phyloP scores from a whole-genome alignment of 2,113 vertebrate genomes.

The Hypanus sabinus region DNA sequence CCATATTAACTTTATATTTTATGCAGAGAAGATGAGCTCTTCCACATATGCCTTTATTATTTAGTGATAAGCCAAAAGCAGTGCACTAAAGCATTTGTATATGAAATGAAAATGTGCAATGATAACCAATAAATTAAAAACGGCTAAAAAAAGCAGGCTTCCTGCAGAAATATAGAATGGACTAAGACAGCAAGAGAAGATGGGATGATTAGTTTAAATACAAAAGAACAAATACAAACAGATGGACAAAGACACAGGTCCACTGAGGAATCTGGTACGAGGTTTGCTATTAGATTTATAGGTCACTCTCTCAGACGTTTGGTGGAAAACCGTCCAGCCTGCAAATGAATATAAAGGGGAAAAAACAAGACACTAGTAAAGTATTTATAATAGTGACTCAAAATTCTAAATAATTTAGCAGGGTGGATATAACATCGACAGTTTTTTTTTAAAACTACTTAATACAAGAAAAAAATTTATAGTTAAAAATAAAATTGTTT shows the following conservation, averaged over 20 bases:
- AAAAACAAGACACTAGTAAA: constrained; percentile 80
- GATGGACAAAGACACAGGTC: constrained; percentile 99
- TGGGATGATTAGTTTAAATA: constrained; percentile 65
- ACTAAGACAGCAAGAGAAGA: constrained; percentile 68
- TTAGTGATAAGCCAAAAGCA: constrained; percentile 66
- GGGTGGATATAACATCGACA: constrained; percentile 55
- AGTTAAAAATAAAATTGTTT: constrained; percentile 52
- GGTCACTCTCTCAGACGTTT: constrained; percentile 93
- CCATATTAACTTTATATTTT: constrained; percentile 39
- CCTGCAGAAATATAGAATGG: constrained; percentile 68
- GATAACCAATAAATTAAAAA: constrained; percentile 37
- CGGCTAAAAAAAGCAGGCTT: constrained; percentile 51
- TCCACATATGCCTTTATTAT: constrained; percentile 65
- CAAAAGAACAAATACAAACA: constrained; percentile 99
- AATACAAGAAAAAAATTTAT: constrained; percentile 55
- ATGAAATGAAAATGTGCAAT: constrained; percentile 47
- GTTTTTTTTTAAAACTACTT: constrained; percentile 52
- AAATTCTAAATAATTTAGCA: constrained; percentile 55
- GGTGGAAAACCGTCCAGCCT: constrained; percentile 98
- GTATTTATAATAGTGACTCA: constrained; percentile 60
- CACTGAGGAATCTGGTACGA: constrained; percentile 99
- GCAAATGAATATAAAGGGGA: constrained; percentile 85
- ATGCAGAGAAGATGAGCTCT: constrained; percentile 62
- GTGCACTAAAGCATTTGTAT: constrained; percentile 71
- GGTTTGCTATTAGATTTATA: constrained; percentile 99